phyloP scores from a whole-genome alignment of 2,888 invertebrate species.

The Drosophila dives region DNA sequence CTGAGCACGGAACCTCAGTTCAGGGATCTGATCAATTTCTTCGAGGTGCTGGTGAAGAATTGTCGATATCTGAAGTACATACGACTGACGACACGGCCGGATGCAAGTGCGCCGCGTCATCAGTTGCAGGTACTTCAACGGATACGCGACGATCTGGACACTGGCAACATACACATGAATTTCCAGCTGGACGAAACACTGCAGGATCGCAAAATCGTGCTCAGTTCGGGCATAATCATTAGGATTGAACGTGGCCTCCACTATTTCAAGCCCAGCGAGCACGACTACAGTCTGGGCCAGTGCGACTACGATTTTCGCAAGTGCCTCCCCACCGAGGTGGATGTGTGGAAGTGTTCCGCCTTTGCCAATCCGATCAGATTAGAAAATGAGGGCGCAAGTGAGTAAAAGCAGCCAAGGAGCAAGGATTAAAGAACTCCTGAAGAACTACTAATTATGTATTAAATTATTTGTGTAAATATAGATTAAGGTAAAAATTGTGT shows the following conservation, averaged over 20 bases:
- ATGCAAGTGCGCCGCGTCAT: constrained; percentile 84
- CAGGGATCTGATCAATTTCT: constrained; percentile 92
- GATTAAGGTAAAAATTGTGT: not conserved
- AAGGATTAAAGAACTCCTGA: not conserved
- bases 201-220: constrained; percentile 95
- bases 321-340: constrained; percentile 93
- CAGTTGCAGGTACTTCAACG: constrained; percentile 88
- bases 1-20: constrained; percentile 92
- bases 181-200: constrained; percentile 90
- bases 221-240: constrained; percentile 95
- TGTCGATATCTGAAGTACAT: constrained; percentile 88
- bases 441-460: too few species aligned
- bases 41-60: constrained; percentile 90
- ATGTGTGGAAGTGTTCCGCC: constrained; percentile 86
- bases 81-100: constrained; percentile 87
- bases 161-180: constrained; percentile 87
- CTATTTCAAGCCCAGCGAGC: constrained; percentile 91
- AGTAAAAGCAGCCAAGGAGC: constrained; percentile 16
- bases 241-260: constrained; percentile 96
- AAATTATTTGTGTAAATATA: not conserved
- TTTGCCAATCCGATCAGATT: constrained; percentile 54
- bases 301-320: constrained; percentile 91
- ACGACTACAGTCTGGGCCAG: constrained; percentile 89
- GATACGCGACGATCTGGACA: constrained; percentile 87
- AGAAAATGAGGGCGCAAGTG: not conserved